A percentile compares a stretch with the other conserved stretches of the same genome.
Conservation (phyloP, 2,888 invertebrate genomes). For the Calliphora vomitoria region DNA sequence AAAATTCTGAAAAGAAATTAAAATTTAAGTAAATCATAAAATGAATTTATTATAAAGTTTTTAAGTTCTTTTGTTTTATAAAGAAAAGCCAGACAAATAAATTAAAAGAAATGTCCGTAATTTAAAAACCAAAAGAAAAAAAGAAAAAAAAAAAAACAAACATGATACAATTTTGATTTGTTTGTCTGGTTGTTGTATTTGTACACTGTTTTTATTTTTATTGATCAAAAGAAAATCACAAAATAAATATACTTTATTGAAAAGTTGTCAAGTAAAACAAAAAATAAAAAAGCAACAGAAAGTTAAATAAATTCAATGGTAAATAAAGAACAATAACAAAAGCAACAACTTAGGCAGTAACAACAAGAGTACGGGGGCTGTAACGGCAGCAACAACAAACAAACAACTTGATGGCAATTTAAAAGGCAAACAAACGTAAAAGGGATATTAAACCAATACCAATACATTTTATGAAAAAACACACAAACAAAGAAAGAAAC, state of each 20-base stretch:
- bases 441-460: slow-evolving; percentile 60
- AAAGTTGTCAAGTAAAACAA: slow-evolving; percentile 67
- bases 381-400: slow-evolving; percentile 39
- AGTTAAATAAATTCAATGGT: slow-evolving; percentile 68
- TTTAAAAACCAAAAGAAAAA: slow-evolving; percentile 12
- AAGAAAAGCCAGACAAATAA: slow-evolving; percentile 18
- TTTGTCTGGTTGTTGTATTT: slow-evolving; percentile 24
- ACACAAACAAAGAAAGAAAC: neutral
- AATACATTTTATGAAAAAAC: neutral
- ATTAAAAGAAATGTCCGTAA: slow-evolving; percentile 21
- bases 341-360: neutral
- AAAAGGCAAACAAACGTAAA: slow-evolving; percentile 68
- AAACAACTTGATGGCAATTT: slow-evolving; percentile 69
- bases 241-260: slow-evolving; percentile 60
- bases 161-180: slow-evolving; percentile 3
- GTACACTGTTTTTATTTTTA: slow-evolving; percentile 16
- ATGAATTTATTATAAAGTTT: neutral
- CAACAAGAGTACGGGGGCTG: neutral
- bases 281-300: slow-evolving; percentile 62
- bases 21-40: neutral
- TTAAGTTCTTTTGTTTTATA: neutral
- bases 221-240: slow-evolving; percentile 64
- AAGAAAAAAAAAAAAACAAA: too few species aligned
- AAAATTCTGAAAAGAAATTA: neutral
- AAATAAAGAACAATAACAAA: slow-evolving; percentile 51